Evolutionary conservation across 2,888 invertebrate species (phyloP).

Genomic region (Metacarcinus magister): DNA sequence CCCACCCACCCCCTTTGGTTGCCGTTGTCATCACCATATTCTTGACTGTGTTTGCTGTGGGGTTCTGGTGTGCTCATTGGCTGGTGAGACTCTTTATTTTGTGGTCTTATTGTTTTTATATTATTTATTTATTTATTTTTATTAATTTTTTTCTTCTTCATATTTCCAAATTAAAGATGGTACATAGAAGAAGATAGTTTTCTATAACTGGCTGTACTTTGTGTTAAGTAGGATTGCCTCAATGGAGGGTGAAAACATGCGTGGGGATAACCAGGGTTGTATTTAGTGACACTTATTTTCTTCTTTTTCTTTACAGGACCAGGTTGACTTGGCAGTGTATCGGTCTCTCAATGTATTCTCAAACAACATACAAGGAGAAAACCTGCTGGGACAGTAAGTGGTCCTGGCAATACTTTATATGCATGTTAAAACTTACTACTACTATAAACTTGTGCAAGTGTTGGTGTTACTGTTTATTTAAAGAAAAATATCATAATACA

Average conservation of each 20-base stretch:
- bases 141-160: background rate
- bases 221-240: no score
- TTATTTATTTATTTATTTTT: background rate
- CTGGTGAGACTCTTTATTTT: constrained; percentile 66
- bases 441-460: no score
- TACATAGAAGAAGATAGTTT: no score
- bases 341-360: constrained; percentile 73
- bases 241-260: background rate
- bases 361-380: constrained; percentile 75
- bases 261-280: background rate
- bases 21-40: constrained; percentile 69
- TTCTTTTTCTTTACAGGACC: constrained; percentile 68
- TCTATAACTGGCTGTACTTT: no score
- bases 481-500: background rate
- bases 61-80: constrained; percentile 79
- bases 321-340: constrained; percentile 75
- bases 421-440: no score
- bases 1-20: constrained; percentile 72
- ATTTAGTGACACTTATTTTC: background rate
- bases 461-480: background rate
- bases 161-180: background rate
- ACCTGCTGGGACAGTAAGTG: constrained; percentile 73
- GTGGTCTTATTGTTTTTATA: background rate
- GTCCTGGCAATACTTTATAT: background rate
- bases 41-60: constrained; percentile 72